A percentile compares a stretch with the other conserved stretches of the same genome.
These are phyloP conservation scores for Corynorhinus townsendii DNA, from an alignment of 2,113 vertebrate genomes.

Conservation along the genomic window DNA sequence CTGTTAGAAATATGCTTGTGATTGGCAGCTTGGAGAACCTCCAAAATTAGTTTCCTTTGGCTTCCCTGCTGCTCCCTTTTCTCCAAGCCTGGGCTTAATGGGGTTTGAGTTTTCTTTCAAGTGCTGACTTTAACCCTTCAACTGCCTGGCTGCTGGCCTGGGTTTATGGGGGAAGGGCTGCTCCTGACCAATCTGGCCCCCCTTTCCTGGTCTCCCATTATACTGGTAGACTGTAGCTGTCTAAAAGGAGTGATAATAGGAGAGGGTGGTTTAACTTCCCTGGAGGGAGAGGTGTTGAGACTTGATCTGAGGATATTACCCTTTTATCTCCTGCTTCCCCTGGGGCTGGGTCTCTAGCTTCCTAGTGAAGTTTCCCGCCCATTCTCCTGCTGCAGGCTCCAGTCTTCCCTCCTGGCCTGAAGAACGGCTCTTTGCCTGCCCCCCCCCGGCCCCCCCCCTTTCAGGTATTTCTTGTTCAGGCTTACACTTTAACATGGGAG, in stretches of 20 bases:
- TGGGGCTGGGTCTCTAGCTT: background rate
- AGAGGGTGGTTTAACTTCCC: background rate
- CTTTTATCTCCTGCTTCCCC: conserved; percentile 46
- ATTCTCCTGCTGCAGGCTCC: background rate
- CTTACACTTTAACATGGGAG: background rate
- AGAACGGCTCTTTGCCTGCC: background rate
- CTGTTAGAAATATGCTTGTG: conserved; percentile 78
- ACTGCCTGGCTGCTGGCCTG: conserved; percentile 34
- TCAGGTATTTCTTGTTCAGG: background rate
- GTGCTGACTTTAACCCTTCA: conserved; percentile 64
- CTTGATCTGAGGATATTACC: conserved; percentile 47
- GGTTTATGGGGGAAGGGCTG: background rate
- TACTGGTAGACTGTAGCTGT: background rate
- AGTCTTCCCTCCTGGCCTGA: background rate
- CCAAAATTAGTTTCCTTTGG: conserved; percentile 79
- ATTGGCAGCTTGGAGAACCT: conserved; percentile 79
- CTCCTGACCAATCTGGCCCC: rapidly evolving
- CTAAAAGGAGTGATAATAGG: background rate
- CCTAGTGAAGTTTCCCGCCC: background rate
- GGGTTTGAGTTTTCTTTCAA: conserved; percentile 65
- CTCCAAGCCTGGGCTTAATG: conserved; percentile 65
- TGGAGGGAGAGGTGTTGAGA: conserved; percentile 23
- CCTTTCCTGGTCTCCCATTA: background rate
- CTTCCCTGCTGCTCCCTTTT: conserved; percentile 74
- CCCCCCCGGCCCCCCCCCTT: rapidly evolving